A percentile compares a stretch with the other conserved stretches of the same genome.
Conservation (phyloP, 2,797 vertebrate genomes). For the Pseudomugil gertrudae region DNA sequence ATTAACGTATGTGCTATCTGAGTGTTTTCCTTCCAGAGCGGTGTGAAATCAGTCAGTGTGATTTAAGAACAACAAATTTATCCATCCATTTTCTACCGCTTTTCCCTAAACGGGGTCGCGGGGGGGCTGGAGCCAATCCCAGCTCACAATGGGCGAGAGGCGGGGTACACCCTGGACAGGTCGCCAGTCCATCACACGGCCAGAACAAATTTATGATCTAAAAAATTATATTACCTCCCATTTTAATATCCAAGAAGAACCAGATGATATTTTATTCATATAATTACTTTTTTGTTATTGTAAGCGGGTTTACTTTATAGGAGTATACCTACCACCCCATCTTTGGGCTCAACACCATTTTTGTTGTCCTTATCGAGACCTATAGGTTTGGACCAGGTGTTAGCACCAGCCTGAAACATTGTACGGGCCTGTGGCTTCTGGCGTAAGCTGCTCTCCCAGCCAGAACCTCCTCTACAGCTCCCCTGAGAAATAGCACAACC, state of each 20-base stretch:
- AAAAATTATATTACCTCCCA: too few relatives aligned
- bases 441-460: constrained; percentile 81
- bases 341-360: constrained; percentile 53
- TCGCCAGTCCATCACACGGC: too few relatives aligned
- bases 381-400: constrained; percentile 64
- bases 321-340: constrained; percentile 76
- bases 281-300: neutral
- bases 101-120: too few relatives aligned
- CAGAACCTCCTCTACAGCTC: constrained; percentile 73
- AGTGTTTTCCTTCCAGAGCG: too few relatives aligned
- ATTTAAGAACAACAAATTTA: too few relatives aligned
- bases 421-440: constrained; percentile 79
- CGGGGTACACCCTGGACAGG: too few relatives aligned
- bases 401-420: constrained; percentile 81
- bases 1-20: too few relatives aligned
- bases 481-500: constrained; percentile 73
- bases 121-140: too few relatives aligned
- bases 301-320: constrained; percentile 28
- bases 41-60: too few relatives aligned
- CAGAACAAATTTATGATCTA: too few relatives aligned
- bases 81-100: too few relatives aligned
- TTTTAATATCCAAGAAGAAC: neutral
- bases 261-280: neutral
- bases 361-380: constrained; percentile 56
- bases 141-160: too few relatives aligned